Conservation (phyloP, 2,888 invertebrate genomes). For the Parnassius orleans region DNA sequence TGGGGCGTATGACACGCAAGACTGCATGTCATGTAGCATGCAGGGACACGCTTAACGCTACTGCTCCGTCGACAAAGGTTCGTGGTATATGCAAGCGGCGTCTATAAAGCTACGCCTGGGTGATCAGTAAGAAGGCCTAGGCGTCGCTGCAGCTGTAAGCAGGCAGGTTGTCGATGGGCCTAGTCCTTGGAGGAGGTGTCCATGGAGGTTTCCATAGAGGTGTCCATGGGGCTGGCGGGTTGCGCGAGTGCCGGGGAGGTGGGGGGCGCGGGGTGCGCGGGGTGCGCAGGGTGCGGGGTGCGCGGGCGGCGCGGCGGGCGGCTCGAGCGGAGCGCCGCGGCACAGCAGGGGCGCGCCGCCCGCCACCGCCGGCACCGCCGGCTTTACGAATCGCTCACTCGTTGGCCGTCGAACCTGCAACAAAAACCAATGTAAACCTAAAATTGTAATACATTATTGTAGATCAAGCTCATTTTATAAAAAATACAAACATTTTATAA, state of each 20-base stretch:
- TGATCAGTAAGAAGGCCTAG: too few species aligned
- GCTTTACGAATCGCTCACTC: slow-evolving; percentile 90
- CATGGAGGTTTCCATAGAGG: slow-evolving; percentile 89
- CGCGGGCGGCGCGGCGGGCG: slow-evolving; percentile 35
- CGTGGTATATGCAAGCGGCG: too few species aligned
- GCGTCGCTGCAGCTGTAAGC: too few species aligned
- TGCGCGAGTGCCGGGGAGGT: slow-evolving; percentile 54
- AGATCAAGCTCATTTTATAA: too few species aligned
- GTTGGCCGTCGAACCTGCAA: slow-evolving; percentile 84
- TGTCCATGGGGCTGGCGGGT: slow-evolving; percentile 89
- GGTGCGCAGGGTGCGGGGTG: slow-evolving; percentile 28
- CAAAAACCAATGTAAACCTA: background rate
- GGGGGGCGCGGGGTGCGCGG: slow-evolving; percentile 34
- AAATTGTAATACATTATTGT: too few species aligned
- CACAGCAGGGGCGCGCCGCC: slow-evolving; percentile 51
- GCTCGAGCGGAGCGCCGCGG: slow-evolving; percentile 33
- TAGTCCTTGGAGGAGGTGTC: slow-evolving; percentile 85
- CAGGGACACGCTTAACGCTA: too few species aligned
- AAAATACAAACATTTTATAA: too few species aligned
- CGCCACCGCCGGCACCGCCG: slow-evolving; percentile 87
- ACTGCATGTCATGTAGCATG: too few species aligned
- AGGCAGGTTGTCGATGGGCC: slow-evolving; percentile 12
- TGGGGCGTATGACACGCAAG: too few species aligned
- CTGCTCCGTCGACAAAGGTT: too few species aligned
- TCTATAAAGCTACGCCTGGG: too few species aligned